Base-by-base conservation (phyloP, 2,888 invertebrate genomes). In the Liodrosophila aerea region DNA sequence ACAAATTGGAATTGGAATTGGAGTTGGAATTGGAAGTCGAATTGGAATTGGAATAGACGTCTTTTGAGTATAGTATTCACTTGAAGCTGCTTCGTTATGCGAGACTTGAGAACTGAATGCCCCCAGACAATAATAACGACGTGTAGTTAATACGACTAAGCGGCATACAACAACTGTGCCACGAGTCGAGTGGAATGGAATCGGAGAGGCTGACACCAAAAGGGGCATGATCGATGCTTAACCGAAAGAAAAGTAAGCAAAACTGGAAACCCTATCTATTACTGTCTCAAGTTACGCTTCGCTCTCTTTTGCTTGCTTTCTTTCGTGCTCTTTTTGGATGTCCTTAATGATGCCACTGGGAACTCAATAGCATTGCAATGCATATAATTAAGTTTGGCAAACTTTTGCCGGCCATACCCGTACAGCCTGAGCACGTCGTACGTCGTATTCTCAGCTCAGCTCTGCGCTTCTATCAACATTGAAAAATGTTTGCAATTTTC, bases 101-200 rank as follows among this genome's bases (percentile, higher is more conserved):
- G 46, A 22, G 22, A 54, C 61, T 66, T 68, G 52, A 61, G 54
- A 22, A 40, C 34, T n/a, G 7, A 11, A 37, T n/a, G 11, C n/a
- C 81, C 81, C 81, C 41, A 65, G 81, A 71, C 76, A 76, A 81
- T 81, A 81, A 77, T 83, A 80, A 81, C 73, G 78, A 71, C 78
- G 76, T 73, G 73, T 71, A 70, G 81, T 77, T 83, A 81, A 83
- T 65, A 64, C 64, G 64, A 71, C 64, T 64, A 59, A 69, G 83
- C 76, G n/a, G n/a, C n/a, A n/a, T n/a, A n/a, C n/a, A n/a, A n/a
- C n/a, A n/a, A n/a, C n/a, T n/a, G n/a, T n/a, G n/a, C n/a, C n/a
- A n/a, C 59, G 64, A 59, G 50, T 22, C 34, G 22, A 59, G 43
- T 46, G 29, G 1, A 18, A 34, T 12, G 13, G n/a, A 51, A 34